phyloP scores from a whole-genome alignment of 2,797 vertebrate species.

The Micropoecilia bifurca region DNA sequence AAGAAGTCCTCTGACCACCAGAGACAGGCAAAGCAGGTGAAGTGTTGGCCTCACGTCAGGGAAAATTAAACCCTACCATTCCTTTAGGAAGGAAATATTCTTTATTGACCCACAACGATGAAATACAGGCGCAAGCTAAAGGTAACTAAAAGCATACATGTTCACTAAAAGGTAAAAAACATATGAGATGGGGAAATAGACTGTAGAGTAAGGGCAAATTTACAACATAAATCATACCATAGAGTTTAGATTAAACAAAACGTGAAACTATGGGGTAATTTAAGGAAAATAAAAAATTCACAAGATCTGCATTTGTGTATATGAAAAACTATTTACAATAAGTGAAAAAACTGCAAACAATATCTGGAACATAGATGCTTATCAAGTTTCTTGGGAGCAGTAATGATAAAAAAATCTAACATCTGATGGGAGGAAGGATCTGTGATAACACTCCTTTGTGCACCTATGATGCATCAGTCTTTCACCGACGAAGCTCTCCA shows the following conservation, averaged over 20 bases:
- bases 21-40: too few relatives aligned
- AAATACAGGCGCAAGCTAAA: not conserved
- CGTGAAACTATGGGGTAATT: too few relatives aligned
- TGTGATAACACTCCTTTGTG: not conserved
- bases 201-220: not conserved
- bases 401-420: too few relatives aligned
- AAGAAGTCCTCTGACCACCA: too few relatives aligned
- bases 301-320: too few relatives aligned
- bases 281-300: too few relatives aligned
- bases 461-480: too few relatives aligned
- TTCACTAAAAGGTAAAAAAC: not conserved
- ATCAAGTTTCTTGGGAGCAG: too few relatives aligned
- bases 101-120: not conserved
- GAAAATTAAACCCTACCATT: not conserved
- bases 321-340: too few relatives aligned
- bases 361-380: too few relatives aligned
- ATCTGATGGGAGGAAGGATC: not conserved
- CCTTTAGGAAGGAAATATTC: not conserved
- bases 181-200: not conserved
- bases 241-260: not conserved
- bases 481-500: not conserved
- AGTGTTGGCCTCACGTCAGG: not conserved
- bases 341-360: too few relatives aligned
- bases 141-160: not conserved
- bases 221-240: not conserved